These are phyloP conservation scores for Lucilia sericata DNA, from an alignment of 1,140 invertebrate species.

Conservation along the genomic window DNA sequence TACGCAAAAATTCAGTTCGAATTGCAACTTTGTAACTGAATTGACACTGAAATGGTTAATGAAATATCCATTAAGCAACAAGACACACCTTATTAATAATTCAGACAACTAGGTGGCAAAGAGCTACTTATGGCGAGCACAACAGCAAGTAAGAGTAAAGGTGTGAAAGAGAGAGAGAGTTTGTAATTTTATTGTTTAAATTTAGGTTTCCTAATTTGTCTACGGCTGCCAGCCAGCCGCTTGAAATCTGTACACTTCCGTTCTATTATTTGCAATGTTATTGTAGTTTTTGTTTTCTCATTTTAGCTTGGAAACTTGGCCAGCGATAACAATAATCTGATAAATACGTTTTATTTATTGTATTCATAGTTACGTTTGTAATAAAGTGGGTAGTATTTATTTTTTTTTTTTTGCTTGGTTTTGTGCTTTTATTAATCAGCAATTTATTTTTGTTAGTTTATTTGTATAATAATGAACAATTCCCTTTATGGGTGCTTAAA, in stretches of 20 bases:
- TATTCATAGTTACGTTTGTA: not conserved
- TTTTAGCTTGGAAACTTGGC: not conserved
- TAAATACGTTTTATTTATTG: not conserved
- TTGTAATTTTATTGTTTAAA: too few species aligned
- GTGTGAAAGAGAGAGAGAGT: not conserved
- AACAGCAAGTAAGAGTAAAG: not conserved
- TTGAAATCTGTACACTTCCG: conserved; percentile 9
- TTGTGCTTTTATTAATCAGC: too few species aligned
- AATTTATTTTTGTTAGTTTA: not conserved
- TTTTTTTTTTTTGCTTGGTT: not conserved
- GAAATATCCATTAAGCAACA: too few species aligned
- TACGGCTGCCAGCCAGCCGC: not conserved
- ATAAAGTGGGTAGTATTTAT: not conserved
- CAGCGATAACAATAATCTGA: not conserved
- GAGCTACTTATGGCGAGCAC: not conserved
- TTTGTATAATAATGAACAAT: not conserved
- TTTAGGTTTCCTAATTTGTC: not conserved
- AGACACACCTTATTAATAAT: conserved; percentile 9
- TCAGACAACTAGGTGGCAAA: not conserved
- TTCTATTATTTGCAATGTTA: not conserved
- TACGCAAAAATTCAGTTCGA: not conserved
- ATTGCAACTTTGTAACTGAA: not conserved
- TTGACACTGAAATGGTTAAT: not conserved
- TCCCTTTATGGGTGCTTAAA: not conserved
- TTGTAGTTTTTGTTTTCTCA: not conserved